phyloP scores from a whole-genome alignment of 2,113 vertebrate genomes.

The Oryzias woworae region DNA sequence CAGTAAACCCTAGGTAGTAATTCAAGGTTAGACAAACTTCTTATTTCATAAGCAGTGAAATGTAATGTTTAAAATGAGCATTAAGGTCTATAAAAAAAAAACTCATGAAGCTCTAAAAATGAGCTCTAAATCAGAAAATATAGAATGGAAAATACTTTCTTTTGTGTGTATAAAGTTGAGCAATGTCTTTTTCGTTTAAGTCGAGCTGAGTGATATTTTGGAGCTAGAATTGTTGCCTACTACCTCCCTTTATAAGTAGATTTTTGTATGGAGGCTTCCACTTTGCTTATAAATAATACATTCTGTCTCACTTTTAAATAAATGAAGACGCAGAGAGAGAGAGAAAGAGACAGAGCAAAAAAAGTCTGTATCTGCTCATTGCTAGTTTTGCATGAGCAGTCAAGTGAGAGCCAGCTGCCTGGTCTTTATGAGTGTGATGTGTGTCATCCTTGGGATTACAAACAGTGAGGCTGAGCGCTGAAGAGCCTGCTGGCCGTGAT shows the following conservation, averaged over 20 bases:
- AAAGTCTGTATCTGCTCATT: constrained; percentile 4
- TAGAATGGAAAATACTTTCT: no score
- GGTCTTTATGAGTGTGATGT: constrained; percentile 18
- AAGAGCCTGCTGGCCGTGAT: constrained; percentile 45
- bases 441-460: constrained; percentile 50
- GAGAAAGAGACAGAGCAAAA: constrained; percentile 13
- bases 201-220: no score
- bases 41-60: neutral
- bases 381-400: constrained; percentile 24
- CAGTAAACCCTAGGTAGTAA: constrained; percentile 7
- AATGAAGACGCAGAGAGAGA: constrained; percentile 31
- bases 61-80: neutral
- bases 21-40: constrained; percentile 49
- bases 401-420: constrained; percentile 34
- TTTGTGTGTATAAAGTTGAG: no score
- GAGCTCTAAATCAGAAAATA: no score
- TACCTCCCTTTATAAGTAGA: constrained; percentile 7
- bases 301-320: constrained; percentile 23
- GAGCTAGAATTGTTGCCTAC: neutral
- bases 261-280: constrained; percentile 8
- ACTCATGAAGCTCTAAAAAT: no score
- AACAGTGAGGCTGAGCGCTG: constrained; percentile 20
- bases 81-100: neutral
- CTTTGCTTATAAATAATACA: constrained; percentile 44
- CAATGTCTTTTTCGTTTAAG: no score